A percentile compares a stretch with the other conserved stretches of the same genome.
Conservation (phyloP, 2,888 invertebrate species). For the Apamea epomidion region DNA sequence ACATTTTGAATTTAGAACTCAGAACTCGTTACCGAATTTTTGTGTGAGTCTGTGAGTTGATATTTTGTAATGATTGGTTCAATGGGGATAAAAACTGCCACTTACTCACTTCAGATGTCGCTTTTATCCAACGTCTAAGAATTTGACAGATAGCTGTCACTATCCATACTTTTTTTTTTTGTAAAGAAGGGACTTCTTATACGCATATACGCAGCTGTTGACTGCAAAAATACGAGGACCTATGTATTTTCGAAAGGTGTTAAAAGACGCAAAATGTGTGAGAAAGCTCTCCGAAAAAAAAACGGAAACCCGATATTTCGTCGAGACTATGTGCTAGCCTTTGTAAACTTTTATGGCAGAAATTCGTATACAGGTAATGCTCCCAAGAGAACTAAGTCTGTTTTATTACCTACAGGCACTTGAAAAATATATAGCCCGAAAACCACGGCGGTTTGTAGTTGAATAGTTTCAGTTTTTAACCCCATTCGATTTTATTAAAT, state of each 20-base stretch:
- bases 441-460: background rate
- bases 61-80: background rate
- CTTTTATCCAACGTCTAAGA: background rate
- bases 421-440: no score
- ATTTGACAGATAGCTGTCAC: background rate
- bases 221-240: no score
- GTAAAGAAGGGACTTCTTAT: background rate
- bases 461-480: background rate
- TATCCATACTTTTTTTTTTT: no score
- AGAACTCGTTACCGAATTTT: conserved; percentile 23
- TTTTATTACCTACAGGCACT: no score
- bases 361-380: no score
- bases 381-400: no score
- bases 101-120: background rate
- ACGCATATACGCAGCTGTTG: background rate
- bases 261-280: no score
- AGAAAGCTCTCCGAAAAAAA: no score
- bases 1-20: conserved; percentile 25
- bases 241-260: no score
- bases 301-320: no score
- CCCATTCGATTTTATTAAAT: background rate
- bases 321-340: no score
- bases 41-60: background rate
- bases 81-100: background rate
- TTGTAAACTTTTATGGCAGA: no score